Evolutionary conservation across 1,140 invertebrate species (phyloP).

Genomic region (Helicoverpa armigera): DNA sequence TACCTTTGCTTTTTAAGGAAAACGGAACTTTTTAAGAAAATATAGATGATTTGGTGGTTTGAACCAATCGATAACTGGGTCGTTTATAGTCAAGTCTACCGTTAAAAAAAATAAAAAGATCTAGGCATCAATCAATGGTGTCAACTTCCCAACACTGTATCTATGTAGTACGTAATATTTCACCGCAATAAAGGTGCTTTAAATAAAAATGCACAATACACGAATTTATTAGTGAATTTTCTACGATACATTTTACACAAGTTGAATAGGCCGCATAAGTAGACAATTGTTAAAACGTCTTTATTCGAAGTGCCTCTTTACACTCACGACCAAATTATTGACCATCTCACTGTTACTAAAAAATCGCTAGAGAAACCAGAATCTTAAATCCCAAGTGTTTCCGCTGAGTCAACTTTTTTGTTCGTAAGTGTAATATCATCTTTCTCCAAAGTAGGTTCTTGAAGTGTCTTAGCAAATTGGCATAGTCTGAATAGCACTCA

Average conservation of each 20-base stretch:
- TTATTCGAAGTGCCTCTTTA: constrained; percentile 60
- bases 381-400: neutral
- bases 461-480: constrained; percentile 42
- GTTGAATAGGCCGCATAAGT: constrained; percentile 60
- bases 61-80: too few species aligned
- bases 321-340: constrained; percentile 39
- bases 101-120: too few species aligned
- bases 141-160: constrained; percentile 31
- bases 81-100: too few species aligned
- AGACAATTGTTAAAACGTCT: constrained; percentile 52
- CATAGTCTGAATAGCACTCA: constrained; percentile 31
- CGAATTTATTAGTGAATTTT: constrained; percentile 80
- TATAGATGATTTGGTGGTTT: too few species aligned
- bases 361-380: neutral
- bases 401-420: neutral
- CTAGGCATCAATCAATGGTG: neutral
- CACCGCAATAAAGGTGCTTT: constrained; percentile 47
- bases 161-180: constrained; percentile 21
- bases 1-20: too few species aligned
- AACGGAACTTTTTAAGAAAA: too few species aligned
- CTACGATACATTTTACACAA: constrained; percentile 70
- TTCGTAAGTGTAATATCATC: constrained; percentile 39
- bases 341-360: neutral
- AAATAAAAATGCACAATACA: constrained; percentile 63
- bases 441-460: constrained; percentile 32